Evolutionary conservation across 2,113 vertebrate species (phyloP).

Genomic region (Thamnaconus septentrionalis): DNA sequence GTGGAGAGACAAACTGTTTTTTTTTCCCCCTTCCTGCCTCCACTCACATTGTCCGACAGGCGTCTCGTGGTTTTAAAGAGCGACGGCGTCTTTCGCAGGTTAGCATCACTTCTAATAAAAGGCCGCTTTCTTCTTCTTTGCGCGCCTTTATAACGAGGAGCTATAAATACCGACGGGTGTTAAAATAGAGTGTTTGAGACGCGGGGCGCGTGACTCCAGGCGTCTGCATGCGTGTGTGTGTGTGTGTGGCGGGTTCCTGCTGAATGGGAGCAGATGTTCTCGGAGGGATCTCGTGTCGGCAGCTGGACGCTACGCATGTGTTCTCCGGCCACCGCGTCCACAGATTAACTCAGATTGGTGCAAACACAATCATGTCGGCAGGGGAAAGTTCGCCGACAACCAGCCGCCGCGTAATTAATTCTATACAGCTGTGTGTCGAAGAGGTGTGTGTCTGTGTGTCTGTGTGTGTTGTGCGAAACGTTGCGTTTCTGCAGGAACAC

Average conservation of each 20-base stretch:
- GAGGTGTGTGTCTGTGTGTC: slow-evolving; percentile 4
- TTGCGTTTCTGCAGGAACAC: not conserved
- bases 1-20: slow-evolving; percentile 30
- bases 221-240: slow-evolving; percentile 37
- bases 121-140: slow-evolving; percentile 38
- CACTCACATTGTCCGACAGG: slow-evolving; percentile 30
- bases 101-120: slow-evolving; percentile 49
- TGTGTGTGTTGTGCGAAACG: not conserved
- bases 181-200: slow-evolving; percentile 69
- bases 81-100: slow-evolving; percentile 25
- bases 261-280: slow-evolving; percentile 49
- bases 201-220: slow-evolving; percentile 48
- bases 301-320: slow-evolving; percentile 51
- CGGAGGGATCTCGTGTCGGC: slow-evolving; percentile 20
- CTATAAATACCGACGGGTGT: slow-evolving; percentile 69
- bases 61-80: slow-evolving; percentile 47
- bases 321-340: slow-evolving; percentile 32
- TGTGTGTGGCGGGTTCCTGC: slow-evolving; percentile 21
- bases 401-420: slow-evolving; percentile 31
- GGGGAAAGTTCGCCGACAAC: slow-evolving; percentile 17
- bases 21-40: slow-evolving; percentile 20
- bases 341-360: slow-evolving; percentile 55
- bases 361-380: slow-evolving; percentile 34
- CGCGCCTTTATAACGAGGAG: slow-evolving; percentile 58
- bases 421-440: slow-evolving; percentile 10